Evolutionary conservation across 2,797 vertebrate species (phyloP), one percentile per base, ranked within the genome.

Genomic region (Hybognathus amarus): DNA sequence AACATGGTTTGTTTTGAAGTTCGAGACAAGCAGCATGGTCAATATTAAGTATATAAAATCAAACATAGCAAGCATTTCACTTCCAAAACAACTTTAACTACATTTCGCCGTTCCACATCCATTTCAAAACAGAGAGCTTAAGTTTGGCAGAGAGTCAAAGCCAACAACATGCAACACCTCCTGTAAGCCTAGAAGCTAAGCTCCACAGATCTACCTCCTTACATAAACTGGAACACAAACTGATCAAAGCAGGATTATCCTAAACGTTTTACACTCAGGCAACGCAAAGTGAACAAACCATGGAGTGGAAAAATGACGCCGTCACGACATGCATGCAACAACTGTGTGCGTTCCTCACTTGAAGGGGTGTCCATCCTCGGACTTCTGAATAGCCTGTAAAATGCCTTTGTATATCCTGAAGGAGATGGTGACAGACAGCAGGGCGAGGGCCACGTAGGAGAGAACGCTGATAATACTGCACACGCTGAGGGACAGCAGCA

Each of bases 371-470:
- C 95, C 95, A 89, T 96, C 95, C 63, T 95, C 94, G 0, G 95
- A 96, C 84, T 97, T 97, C 86, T 97, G 96, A 91, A 97, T 92
- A 30, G 96, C 96, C 80, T 96, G 96, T 90, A 97, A 94, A 87
- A 97, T 93, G 90, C 95, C 96, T 90, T 96, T 97, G 93, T 97
- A 97, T 92, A 96, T 94, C 90, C 96, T 95, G 93, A 96, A 97
- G 92, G 94, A 95, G 94, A 97, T 95, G 83, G 95, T 95, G 89
- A 96, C 92, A 4, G 96, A 96, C 33, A 97, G 95, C 88, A 97
- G 93, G 86, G 92, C 94, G 93, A 97, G 90, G 88, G 95, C 94
- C 59, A 97, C 94, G 92, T 97, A 96, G 74, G 96, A 95, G 8
- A 92, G 90, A 78, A 97, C 96, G 3, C 96, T 97, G 87, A 97